Evolutionary conservation across 2,113 vertebrate genomes (phyloP).

Genomic region (Rhynchomys soricoides): DNA sequence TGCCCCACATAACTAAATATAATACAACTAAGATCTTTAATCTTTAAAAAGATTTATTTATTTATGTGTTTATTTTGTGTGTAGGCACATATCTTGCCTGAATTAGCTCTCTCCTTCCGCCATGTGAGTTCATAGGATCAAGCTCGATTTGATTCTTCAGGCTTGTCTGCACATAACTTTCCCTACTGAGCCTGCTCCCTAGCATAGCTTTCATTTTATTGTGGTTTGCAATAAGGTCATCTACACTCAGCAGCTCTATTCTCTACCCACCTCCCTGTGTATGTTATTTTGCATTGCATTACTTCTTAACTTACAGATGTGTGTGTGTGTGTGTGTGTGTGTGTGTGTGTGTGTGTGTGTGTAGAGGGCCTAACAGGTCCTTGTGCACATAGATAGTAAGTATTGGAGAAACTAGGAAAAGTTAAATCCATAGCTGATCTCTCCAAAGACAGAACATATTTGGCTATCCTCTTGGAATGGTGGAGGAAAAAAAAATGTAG

Average conservation of each 20-base stretch:
- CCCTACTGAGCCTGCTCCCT: background rate
- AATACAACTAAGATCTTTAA: background rate
- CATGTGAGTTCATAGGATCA: background rate
- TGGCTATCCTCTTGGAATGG: background rate
- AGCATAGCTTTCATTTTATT: background rate
- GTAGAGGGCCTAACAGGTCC: background rate
- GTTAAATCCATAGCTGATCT: background rate
- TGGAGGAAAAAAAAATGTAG: background rate
- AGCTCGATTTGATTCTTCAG: too few species aligned
- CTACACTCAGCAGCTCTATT: background rate
- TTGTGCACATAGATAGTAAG: background rate
- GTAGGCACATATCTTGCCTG: background rate
- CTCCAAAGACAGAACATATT: background rate
- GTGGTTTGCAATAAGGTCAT: background rate
- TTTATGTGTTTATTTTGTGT: background rate
- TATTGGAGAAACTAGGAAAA: background rate
- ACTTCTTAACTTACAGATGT: background rate
- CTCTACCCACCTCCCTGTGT: too few species aligned
- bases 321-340: too few species aligned
- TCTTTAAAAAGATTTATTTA: too few species aligned
- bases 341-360: too few species aligned
- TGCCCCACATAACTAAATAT: too few species aligned
- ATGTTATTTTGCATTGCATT: background rate
- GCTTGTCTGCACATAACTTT: background rate
- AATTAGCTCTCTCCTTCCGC: background rate